Base-by-base conservation (phyloP, 2,888 invertebrate species). In the Caenorhabditis drosophilae region DNA sequence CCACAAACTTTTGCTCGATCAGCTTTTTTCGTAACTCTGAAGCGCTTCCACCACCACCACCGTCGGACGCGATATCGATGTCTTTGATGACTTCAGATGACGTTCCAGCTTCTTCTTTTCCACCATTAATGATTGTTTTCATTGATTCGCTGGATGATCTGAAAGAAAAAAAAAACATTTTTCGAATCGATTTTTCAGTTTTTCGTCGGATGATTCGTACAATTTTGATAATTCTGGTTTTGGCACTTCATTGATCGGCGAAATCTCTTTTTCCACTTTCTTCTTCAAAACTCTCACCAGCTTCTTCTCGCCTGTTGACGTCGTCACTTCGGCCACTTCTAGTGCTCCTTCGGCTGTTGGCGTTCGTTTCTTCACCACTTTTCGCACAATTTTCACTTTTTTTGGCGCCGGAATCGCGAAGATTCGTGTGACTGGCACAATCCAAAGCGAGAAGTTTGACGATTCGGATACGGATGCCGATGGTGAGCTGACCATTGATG, bases 361-460 rank as follows among this genome's bases (percentile, higher is more conserved):
- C 15, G 62, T 54, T 31, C 61, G 27, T 57, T 77, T 77, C 60
- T 77, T 76, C 1, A 77, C 57, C 20, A 77, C 60, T 57, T 68
- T 70, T 46, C 71, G 69, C n/a, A 75, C 62, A 40, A 75, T 59
- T 50, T 68, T 68, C 46, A 74, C 72, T 55, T 77, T 73, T 26
- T 61, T 68, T 22, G 73, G 75, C 9, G 75, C 58, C 20, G 71
- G 75, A 44, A 75, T 61, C 20, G 75, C 75, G 36, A 73, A 73
- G 1, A 75, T 62, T 55, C 69, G 67, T 2, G 70, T 62, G 41
- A 75, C 73, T 16, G 75, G 75, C 9, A 73, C 71, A n/a, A 75
- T 71, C 75, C 75, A 75, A 2, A 75, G 57, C 15, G 67, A 66
- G 51, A 51, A 75, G 45, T 70, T 74, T 4, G 64, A 48, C 4